Conservation (phyloP, 2,888 invertebrate species). For the Ptilodon capucinus region DNA sequence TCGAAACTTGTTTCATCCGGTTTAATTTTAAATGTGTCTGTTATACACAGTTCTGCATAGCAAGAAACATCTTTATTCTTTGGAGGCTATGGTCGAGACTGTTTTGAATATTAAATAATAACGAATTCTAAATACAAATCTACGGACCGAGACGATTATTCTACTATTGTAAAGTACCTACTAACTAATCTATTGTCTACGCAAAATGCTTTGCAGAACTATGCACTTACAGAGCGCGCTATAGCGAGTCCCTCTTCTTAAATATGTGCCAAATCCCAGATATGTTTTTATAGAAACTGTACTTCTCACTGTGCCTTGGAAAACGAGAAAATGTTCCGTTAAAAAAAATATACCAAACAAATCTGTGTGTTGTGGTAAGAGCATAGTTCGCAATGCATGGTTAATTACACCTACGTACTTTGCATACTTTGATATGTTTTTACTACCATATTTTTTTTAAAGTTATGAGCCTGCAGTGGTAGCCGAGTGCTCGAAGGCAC, state of each 20-base stretch:
- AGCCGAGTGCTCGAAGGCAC: too few relatives aligned
- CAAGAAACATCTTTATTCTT: slow-evolving; percentile 8
- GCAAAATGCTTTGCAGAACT: slow-evolving; percentile 70
- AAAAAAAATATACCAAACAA: background rate
- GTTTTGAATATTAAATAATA: background rate
- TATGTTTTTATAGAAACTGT: slow-evolving; percentile 74
- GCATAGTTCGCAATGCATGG: slow-evolving; percentile 64
- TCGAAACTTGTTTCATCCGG: too few relatives aligned
- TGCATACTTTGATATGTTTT: background rate
- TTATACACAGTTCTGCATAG: slow-evolving; percentile 42
- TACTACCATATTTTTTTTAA: too few relatives aligned
- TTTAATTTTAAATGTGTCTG: background rate
- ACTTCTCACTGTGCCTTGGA: slow-evolving; percentile 61
- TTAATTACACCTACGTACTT: background rate
- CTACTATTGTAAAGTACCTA: background rate
- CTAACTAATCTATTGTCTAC: slow-evolving; percentile 10
- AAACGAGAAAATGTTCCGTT: slow-evolving; percentile 35
- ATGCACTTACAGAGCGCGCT: slow-evolving; percentile 72
- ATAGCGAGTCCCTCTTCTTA: slow-evolving; percentile 58
- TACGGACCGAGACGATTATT: background rate
- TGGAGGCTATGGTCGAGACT: background rate
- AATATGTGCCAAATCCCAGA: slow-evolving; percentile 77
- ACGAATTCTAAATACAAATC: background rate
- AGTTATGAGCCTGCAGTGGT: too few relatives aligned
- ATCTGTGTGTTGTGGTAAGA: slow-evolving; percentile 52